Percentiles rank a stretch among this genome's conserved stretches.
phyloP scores from a whole-genome alignment of 2,888 invertebrate species.

The Balanococcus diminutus region DNA sequence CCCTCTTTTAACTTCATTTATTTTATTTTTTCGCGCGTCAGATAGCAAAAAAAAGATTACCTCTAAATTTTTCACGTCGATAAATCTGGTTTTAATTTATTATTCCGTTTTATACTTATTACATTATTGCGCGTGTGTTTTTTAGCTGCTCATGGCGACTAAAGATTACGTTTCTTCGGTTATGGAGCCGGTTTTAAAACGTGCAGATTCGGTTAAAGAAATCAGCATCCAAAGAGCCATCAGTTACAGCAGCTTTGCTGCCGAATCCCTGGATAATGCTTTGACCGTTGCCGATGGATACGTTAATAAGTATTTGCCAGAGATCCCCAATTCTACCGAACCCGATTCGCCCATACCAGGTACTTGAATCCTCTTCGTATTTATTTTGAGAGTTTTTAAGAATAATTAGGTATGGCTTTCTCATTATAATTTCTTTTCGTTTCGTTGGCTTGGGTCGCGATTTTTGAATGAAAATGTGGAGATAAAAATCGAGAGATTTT shows the following conservation, averaged over 20 bases:
- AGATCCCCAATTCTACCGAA: constrained; percentile 59
- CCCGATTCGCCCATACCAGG: constrained; percentile 35
- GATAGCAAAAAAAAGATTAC: constrained; percentile 35
- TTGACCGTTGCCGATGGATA: constrained; percentile 79
- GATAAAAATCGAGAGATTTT: no score
- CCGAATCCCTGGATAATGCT: constrained; percentile 71
- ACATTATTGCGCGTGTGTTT: constrained; percentile 59
- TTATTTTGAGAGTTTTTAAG: not conserved
- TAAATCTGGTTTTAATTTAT: not conserved
- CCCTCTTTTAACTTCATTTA: not conserved
- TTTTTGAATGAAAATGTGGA: no score
- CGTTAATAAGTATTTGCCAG: constrained; percentile 80
- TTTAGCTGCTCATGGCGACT: constrained; percentile 78
- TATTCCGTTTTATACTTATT: no score
- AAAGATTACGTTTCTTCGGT: constrained; percentile 74
- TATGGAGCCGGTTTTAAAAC: constrained; percentile 72
- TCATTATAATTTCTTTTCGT: not conserved
- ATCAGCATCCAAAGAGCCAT: constrained; percentile 69
- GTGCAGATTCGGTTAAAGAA: constrained; percentile 83
- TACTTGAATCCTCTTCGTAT: no score
- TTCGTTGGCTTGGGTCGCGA: no score
- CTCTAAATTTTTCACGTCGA: not conserved
- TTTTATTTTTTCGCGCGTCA: not conserved
- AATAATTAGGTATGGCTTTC: not conserved
- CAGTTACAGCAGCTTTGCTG: constrained; percentile 75